Evolutionary conservation across 2,797 vertebrate genomes (phyloP).

Genomic region (Percopsis omiscomaycus): DNA sequence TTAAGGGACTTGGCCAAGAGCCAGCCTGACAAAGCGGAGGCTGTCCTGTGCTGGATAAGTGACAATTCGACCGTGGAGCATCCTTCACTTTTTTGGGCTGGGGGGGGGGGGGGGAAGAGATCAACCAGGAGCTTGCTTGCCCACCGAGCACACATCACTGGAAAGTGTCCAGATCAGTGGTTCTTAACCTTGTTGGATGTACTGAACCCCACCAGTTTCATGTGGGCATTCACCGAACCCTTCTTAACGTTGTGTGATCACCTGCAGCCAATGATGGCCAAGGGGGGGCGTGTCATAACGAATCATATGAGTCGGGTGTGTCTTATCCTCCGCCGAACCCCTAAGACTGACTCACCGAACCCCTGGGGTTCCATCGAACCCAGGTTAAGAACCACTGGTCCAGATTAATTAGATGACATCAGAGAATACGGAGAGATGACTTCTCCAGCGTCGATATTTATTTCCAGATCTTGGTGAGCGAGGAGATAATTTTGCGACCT

Average conservation of each 20-base stretch:
- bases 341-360: no score
- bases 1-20: constrained; percentile 27
- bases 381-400: no score
- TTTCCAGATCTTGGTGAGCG: constrained; percentile 45
- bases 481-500: constrained; percentile 63
- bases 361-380: no score
- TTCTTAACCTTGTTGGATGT: no score
- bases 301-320: no score
- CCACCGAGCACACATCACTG: constrained; percentile 67
- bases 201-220: no score
- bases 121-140: constrained; percentile 52
- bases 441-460: constrained; percentile 48
- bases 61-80: constrained; percentile 58
- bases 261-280: no score
- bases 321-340: no score
- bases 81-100: constrained; percentile 48
- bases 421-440: constrained; percentile 55
- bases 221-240: no score
- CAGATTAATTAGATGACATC: constrained; percentile 64
- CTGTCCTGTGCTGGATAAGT: constrained; percentile 37
- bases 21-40: constrained; percentile 32
- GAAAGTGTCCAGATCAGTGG: constrained; percentile 51
- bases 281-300: no score
- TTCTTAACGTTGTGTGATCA: no score
- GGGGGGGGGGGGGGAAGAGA: constrained; percentile 31